Conservation (phyloP, 1,140 invertebrate genomes). For the Anastatus disparis region DNA sequence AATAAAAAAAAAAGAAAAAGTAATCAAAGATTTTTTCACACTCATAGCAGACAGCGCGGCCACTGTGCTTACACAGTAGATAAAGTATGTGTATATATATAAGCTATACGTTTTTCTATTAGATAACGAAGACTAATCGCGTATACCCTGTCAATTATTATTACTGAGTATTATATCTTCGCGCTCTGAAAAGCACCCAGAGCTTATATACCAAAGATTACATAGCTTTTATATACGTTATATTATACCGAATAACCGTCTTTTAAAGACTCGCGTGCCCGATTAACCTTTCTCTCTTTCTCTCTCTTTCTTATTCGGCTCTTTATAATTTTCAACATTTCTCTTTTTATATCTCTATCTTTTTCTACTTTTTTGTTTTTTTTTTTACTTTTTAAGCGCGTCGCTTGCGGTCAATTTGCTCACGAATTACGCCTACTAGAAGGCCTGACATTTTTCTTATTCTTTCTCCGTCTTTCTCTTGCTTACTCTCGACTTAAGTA, state of each 20-base stretch:
- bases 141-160: constrained; percentile 52
- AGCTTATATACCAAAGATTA: no score
- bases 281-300: not conserved
- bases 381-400: no score
- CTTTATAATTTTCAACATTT: not conserved
- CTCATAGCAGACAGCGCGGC: constrained; percentile 16
- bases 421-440: not conserved
- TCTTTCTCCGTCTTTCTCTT: no score
- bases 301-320: not conserved
- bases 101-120: no score
- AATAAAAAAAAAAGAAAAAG: no score
- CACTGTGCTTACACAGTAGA: constrained; percentile 43
- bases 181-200: constrained; percentile 39
- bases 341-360: not conserved
- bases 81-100: constrained; percentile 26
- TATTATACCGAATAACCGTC: not conserved
- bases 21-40: not conserved
- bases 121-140: constrained; percentile 51
- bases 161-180: constrained; percentile 45
- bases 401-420: constrained; percentile 24
- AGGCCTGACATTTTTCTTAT: not conserved
- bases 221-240: not conserved
- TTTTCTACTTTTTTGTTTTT: no score
- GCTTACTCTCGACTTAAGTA: constrained; percentile 8
- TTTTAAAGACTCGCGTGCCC: constrained; percentile 13